phyloP scores from a whole-genome alignment of 30 jellyfish, hydroid and myxozoan genomes.

The Catostylus mosaicus region DNA sequence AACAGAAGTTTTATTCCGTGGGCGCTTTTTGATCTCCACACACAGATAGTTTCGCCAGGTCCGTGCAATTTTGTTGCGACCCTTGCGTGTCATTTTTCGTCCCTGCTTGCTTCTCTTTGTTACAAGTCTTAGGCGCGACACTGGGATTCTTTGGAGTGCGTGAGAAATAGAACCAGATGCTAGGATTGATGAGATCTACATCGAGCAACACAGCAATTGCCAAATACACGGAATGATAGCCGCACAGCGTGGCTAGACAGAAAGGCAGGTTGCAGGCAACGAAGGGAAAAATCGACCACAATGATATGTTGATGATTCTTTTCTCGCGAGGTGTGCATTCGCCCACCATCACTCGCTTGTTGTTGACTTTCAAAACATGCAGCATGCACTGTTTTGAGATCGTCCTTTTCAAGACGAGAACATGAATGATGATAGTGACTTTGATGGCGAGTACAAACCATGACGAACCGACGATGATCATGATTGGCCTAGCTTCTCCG shows the following conservation, averaged over 20 bases:
- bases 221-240: neutral
- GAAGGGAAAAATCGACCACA: slow-evolving; percentile 41
- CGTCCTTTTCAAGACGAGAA: slow-evolving; percentile 12
- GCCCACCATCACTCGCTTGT: slow-evolving; percentile 17
- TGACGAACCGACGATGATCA: neutral
- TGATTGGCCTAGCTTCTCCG: neutral
- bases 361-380: slow-evolving; percentile 24
- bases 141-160: neutral
- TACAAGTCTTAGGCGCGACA: neutral
- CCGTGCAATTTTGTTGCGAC: too few species aligned
- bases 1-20: too few species aligned
- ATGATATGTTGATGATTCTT: slow-evolving; percentile 21
- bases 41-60: too few species aligned
- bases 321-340: slow-evolving; percentile 48
- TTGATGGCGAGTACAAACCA: neutral
- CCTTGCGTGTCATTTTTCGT: too few species aligned
- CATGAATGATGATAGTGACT: slow-evolving; percentile 1
- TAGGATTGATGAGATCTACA: slow-evolving; percentile 16
- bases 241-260: slow-evolving; percentile 9
- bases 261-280: slow-evolving; percentile 27
- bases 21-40: too few species aligned
- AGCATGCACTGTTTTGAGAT: slow-evolving; percentile 35
- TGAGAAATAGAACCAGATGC: slow-evolving; percentile 2
- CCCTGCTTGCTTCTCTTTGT: too few species aligned
- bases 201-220: slow-evolving; percentile 20